These are phyloP conservation scores for Cenopis cana DNA, from an alignment of 2,888 invertebrate species.

Conservation along the genomic window DNA sequence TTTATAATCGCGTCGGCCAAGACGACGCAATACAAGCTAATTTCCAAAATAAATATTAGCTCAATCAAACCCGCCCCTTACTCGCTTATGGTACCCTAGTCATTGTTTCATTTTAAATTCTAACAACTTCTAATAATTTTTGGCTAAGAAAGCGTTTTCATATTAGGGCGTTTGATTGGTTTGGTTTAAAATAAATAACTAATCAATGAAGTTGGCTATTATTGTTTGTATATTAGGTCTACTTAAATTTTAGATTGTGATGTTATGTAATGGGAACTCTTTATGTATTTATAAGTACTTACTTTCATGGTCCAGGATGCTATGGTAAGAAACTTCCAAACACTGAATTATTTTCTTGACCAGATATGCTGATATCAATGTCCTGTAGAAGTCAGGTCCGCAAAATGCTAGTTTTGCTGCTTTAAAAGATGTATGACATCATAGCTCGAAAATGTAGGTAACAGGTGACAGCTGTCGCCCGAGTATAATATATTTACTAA, in stretches of 20 bases:
- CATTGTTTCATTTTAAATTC: slow-evolving; percentile 41
- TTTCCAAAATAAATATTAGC: slow-evolving; percentile 52
- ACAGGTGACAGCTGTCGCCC: no score
- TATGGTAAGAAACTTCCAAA: neutral
- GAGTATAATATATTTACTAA: no score
- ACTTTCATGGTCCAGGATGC: neutral
- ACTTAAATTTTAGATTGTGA: no score
- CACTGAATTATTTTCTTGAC: no score
- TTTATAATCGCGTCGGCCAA: slow-evolving; percentile 43
- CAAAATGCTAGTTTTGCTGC: no score
- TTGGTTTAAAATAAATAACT: slow-evolving; percentile 32
- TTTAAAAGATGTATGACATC: no score
- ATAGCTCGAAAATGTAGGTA: no score
- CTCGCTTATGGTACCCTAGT: slow-evolving; percentile 38
- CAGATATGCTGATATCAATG: no score
- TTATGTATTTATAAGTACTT: neutral
- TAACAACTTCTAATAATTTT: slow-evolving; percentile 36
- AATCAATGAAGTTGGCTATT: no score
- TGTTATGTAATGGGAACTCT: neutral
- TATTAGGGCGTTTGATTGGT: slow-evolving; percentile 38
- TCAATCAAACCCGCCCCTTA: slow-evolving; percentile 47
- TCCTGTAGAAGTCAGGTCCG: no score
- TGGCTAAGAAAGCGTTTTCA: slow-evolving; percentile 37
- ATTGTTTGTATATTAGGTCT: neutral
- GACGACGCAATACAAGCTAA: slow-evolving; percentile 48